Conservation (phyloP, 2,797 vertebrate genomes). For the Hippoglossus hippoglossus region DNA sequence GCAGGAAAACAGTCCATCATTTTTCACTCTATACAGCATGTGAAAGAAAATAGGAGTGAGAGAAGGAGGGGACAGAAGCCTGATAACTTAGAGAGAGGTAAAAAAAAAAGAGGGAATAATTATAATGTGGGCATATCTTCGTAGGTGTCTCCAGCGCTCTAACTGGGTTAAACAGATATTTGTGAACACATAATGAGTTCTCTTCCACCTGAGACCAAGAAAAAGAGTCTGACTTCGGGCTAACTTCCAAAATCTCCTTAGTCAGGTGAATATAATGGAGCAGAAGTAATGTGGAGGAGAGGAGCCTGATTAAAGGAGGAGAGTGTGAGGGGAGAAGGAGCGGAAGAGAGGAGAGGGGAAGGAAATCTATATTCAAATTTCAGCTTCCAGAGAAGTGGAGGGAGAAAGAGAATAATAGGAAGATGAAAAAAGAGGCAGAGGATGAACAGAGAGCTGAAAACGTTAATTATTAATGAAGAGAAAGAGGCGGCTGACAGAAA, state of each 20-base stretch:
- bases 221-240: constrained; percentile 52
- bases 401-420: constrained; percentile 23
- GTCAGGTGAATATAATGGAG: constrained; percentile 69
- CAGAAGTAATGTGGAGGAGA: constrained; percentile 38
- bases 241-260: constrained; percentile 48
- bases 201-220: constrained; percentile 46
- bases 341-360: constrained; percentile 13
- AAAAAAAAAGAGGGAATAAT: constrained; percentile 24
- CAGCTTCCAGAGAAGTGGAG: constrained; percentile 1
- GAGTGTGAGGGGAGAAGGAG: background rate
- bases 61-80: constrained; percentile 8
- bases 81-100: background rate
- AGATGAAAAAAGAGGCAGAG: constrained; percentile 36
- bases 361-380: constrained; percentile 11
- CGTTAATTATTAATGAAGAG: constrained; percentile 65
- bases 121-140: constrained; percentile 8
- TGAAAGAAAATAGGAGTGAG: background rate
- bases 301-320: background rate
- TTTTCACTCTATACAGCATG: too few relatives aligned
- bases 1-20: too few relatives aligned
- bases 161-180: constrained; percentile 75
- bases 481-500: constrained; percentile 46
- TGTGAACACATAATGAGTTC: constrained; percentile 61
- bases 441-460: constrained; percentile 44
- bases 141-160: constrained; percentile 35